Percentiles rank a stretch among this genome's conserved stretches.
Evolutionary conservation across 2,888 invertebrate genomes (phyloP).

Genomic region (Siphonodentalium dalli): DNA sequence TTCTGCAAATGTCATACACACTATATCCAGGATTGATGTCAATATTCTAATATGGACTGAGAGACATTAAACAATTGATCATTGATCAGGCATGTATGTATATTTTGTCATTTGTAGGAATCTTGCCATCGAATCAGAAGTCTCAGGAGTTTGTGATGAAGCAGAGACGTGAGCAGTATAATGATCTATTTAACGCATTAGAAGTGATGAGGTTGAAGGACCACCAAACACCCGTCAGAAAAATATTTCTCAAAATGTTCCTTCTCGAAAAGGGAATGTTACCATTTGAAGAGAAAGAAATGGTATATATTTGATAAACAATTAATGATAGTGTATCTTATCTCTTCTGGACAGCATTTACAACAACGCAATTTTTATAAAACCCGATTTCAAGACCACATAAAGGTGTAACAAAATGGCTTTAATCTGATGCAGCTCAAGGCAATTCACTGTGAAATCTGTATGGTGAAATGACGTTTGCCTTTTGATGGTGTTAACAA

Average conservation of each 20-base stretch:
- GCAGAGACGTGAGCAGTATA: constrained; percentile 77
- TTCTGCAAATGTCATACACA: no score
- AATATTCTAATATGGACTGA: neutral
- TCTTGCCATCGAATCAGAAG: constrained; percentile 79
- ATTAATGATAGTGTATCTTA: neutral
- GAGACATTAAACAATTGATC: neutral
- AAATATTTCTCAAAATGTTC: constrained; percentile 82
- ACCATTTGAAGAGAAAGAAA: constrained; percentile 68
- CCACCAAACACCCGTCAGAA: constrained; percentile 72
- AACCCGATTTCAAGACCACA: no score
- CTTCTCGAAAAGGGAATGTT: constrained; percentile 77
- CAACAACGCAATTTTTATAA: no score
- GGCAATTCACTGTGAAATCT: no score
- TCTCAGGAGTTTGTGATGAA: constrained; percentile 79
- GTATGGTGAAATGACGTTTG: no score
- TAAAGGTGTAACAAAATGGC: no score
- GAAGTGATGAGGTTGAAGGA: constrained; percentile 75
- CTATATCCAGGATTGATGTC: neutral
- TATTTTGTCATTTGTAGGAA: constrained; percentile 68
- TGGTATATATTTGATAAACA: constrained; percentile 65
- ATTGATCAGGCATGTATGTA: neutral
- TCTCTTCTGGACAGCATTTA: neutral
- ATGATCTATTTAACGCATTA: constrained; percentile 77
- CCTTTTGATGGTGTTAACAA: no score
- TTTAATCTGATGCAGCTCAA: no score